Evolutionary conservation across 2,888 invertebrate species (phyloP), one percentile per base, ranked within the genome.

Genomic region (Callyntrura guangdongensis): DNA sequence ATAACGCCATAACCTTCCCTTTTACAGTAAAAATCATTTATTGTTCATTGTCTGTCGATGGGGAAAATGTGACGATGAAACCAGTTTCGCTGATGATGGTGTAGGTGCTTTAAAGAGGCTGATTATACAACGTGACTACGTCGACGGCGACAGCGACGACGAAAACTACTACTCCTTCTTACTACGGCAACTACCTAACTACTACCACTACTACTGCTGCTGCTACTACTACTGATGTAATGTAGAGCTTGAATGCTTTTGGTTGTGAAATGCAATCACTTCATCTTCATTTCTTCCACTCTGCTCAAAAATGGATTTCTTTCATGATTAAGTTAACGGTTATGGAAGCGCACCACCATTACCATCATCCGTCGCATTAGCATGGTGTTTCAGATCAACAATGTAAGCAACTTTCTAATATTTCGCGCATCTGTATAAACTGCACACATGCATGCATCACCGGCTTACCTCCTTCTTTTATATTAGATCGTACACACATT

Each of bases 11-110:
- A 77, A 53, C 77, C 20, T 77, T 77, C 49, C 77, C 77, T 53
- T 77, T 77, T 77, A 77, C 47, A 77, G 77, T 77, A 77, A 77
- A 56, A 77, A 77, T 77, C 77, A 53, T 77, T 77, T 77, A 77
- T 77, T 77, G 77, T 77, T 77, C 77, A 77, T 77, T 77, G 77
- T 53, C 77, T 77, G 53, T 77, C 77, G 77, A 77, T 77, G 25
- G 11, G 25, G 53, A 77, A n/a, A 8, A 74, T 47, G 49, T 47
- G 49, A 25, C 56, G 22, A 77, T 77, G 77, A 77, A 77, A 77
- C 77, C 77, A 53, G 77, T 77, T 77, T 77, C 53, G 49, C 36
- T 36, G 36, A 53, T 25, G 53, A 49, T 53, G 20, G 47, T 47
- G 49, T 77, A 20, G 77, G 49, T 56, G 77, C 53, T 77, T 14